Percentiles rank a stretch among this genome's conserved stretches.
Conservation (phyloP, 2,888 invertebrate species). For the Tupiocoris notatus region DNA sequence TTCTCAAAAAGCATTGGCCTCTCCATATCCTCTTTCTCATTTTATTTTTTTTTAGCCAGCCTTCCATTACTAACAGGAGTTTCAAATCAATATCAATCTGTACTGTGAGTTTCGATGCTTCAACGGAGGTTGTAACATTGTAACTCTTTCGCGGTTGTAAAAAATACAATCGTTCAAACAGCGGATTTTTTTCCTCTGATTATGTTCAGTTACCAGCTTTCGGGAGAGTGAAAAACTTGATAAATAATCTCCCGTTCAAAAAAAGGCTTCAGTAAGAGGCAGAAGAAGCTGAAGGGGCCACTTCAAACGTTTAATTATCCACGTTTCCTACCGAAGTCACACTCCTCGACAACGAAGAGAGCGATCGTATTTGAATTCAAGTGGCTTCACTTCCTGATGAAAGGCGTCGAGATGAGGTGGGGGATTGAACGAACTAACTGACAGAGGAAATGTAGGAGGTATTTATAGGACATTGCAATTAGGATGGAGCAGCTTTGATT, state of each 20-base stretch:
- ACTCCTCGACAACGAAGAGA: background rate
- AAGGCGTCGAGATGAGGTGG: background rate
- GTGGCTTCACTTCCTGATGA: conserved; percentile 14
- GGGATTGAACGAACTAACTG: background rate
- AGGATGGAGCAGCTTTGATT: conserved; percentile 20
- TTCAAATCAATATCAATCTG: too few relatives aligned
- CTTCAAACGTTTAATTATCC: background rate
- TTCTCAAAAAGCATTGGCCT: too few relatives aligned
- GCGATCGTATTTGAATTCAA: conserved; percentile 11
- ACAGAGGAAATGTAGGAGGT: background rate
- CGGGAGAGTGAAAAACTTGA: background rate
- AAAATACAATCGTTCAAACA: too few relatives aligned
- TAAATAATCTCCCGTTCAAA: background rate
- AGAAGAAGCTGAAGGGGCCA: background rate
- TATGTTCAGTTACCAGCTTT: too few relatives aligned
- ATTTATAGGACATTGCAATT: background rate
- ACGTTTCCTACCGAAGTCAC: background rate
- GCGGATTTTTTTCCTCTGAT: too few relatives aligned
- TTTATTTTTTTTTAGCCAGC: too few relatives aligned
- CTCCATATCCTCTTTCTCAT: too few relatives aligned
- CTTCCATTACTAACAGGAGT: too few relatives aligned
- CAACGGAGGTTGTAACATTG: too few relatives aligned
- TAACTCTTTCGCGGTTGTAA: too few relatives aligned
- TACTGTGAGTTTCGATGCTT: too few relatives aligned
- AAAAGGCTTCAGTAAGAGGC: background rate